Percentiles rank a stretch among this genome's conserved stretches.
Evolutionary conservation across 2,797 vertebrate species (phyloP).

Genomic region (Stomatorhinus walkeri): DNA sequence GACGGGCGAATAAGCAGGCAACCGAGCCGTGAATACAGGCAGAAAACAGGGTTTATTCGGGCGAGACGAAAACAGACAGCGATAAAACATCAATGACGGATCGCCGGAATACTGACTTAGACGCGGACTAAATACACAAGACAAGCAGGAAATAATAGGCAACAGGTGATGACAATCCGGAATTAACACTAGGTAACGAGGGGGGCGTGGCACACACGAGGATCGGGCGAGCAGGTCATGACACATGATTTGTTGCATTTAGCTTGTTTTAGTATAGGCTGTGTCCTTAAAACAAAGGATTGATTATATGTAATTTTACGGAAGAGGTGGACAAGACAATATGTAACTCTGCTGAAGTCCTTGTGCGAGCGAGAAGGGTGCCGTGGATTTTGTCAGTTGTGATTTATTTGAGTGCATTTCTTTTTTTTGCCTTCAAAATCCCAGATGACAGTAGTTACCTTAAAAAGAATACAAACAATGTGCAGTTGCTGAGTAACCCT

Average conservation of each 20-base stretch:
- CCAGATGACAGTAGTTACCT: neutral
- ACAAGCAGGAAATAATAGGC: too few relatives aligned
- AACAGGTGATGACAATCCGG: too few relatives aligned
- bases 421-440: neutral
- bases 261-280: neutral
- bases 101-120: too few relatives aligned
- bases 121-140: too few relatives aligned
- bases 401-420: neutral
- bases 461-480: neutral
- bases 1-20: too few relatives aligned
- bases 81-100: too few relatives aligned
- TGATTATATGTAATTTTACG: neutral
- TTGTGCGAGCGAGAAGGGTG: neutral
- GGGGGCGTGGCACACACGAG: too few relatives aligned
- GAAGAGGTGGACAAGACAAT: neutral
- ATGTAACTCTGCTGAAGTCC: neutral
- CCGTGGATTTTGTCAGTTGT: neutral
- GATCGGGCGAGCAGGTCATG: too few relatives aligned
- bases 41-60: too few relatives aligned
- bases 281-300: neutral
- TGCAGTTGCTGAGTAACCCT: neutral
- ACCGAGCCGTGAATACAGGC: too few relatives aligned
- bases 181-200: too few relatives aligned
- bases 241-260: neutral
- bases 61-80: too few relatives aligned